Evolutionary conservation across 2,797 vertebrate genomes (phyloP).

Genomic region (Clarias pachynema): DNA sequence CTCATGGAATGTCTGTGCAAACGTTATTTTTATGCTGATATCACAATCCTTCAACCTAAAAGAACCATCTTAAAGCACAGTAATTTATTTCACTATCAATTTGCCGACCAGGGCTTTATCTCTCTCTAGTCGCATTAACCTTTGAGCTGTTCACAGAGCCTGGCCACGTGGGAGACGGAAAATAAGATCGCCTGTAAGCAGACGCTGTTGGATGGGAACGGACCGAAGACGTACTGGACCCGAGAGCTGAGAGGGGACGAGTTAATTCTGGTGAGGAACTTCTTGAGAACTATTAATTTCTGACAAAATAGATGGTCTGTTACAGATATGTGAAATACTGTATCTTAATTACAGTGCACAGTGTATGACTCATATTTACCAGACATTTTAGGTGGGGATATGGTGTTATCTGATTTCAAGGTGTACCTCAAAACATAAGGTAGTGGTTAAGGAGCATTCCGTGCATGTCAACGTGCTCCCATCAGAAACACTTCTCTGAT

Average conservation of each 20-base stretch:
- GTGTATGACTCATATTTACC: constrained; percentile 17
- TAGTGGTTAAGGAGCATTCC: constrained; percentile 51
- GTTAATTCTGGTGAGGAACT: constrained; percentile 86
- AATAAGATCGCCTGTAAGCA: constrained; percentile 96
- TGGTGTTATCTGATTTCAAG: constrained; percentile 5
- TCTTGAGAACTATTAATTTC: not conserved
- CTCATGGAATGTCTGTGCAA: constrained; percentile 22
- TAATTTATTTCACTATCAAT: constrained; percentile 15
- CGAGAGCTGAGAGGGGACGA: constrained; percentile 90
- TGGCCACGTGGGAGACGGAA: constrained; percentile 92
- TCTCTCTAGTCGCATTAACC: constrained; percentile 16
- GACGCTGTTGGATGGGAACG: constrained; percentile 86
- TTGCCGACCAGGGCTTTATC: not conserved
- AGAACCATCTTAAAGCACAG: not conserved
- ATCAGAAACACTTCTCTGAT: constrained; percentile 61
- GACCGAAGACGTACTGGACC: constrained; percentile 95
- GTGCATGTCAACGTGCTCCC: constrained; percentile 36
- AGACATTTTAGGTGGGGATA: not conserved
- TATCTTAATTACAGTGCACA: not conserved
- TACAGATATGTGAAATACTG: not conserved
- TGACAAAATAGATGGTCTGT: not conserved
- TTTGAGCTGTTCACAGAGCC: constrained; percentile 77
- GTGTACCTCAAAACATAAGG: constrained; percentile 39
- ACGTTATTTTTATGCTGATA: constrained; percentile 19
- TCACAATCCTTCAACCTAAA: not conserved